Evolutionary conservation across 2,113 vertebrate species (phyloP).

Genomic region (Limanda limanda): DNA sequence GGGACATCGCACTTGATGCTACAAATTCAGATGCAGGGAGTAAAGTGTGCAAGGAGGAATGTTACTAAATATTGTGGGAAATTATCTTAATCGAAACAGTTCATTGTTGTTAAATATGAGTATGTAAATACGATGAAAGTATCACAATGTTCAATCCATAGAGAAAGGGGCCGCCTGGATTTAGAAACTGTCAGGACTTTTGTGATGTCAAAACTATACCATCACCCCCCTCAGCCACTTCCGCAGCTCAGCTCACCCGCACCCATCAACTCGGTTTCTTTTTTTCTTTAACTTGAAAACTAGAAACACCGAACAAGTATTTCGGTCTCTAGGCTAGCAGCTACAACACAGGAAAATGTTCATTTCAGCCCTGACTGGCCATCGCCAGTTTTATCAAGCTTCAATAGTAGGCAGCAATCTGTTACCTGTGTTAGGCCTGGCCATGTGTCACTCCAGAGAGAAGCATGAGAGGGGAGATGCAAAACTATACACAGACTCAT

Average conservation of each 20-base stretch:
- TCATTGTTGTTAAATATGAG: no score
- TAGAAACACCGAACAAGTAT: no score
- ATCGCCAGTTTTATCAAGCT: not conserved
- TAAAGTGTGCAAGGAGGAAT: not conserved
- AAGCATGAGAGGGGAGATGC: not conserved
- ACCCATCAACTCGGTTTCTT: no score
- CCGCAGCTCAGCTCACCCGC: no score
- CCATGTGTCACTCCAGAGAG: not conserved
- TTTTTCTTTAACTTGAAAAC: no score
- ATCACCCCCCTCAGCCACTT: not conserved
- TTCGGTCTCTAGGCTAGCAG: not conserved
- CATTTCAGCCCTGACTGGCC: not conserved
- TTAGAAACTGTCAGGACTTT: not conserved
- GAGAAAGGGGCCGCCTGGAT: not conserved
- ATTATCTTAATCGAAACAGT: not conserved
- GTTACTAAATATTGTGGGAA: not conserved
- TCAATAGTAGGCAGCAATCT: not conserved
- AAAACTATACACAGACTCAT: no score
- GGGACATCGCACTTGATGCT: not conserved
- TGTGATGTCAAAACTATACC: not conserved
- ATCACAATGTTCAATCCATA: no score
- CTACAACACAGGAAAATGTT: not conserved
- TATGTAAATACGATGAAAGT: no score
- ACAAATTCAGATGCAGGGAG: not conserved
- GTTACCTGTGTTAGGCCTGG: not conserved